Evolutionary conservation across 1,140 invertebrate genomes (phyloP), one percentile per base, ranked within the genome.

Genomic region (Heliconius nattereri): DNA sequence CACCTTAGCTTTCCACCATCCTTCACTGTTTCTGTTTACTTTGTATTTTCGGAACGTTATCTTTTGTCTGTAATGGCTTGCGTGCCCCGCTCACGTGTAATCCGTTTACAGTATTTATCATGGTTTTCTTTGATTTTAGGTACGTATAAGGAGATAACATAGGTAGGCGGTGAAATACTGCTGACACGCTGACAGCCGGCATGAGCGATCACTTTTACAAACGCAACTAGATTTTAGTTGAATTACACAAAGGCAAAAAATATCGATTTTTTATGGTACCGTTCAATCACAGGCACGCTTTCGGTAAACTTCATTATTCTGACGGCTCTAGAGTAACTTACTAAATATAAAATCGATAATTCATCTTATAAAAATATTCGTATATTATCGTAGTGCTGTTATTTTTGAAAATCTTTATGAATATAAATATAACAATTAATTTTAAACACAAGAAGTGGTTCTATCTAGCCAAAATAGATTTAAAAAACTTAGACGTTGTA

Each of bases 1-100:
- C 91, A 90, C 92, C 92, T 88, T 86, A 85, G 85, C 82, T 85
- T 87, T 88, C 85, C 79, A 85, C 90, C 84, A 90, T 92, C 88
- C 87, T 92, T 90, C 87, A 90, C 84, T 90, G 87, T 66, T 11
- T 60, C 71, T 72, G 71, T 90, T 93, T 91, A 87, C 86, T 87
- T 89, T 90, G 86, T 89, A 86, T 90, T 91, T 89, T 89, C 85
- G 85, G 84, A 90, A 88, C 83, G 87, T 87, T 92, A 92, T 89
- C 90, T 91, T 86, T 89, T 87, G 85, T 90, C 86, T 86, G 79
- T 87, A 89, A 90, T 89, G 86, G 88, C 84, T 92, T 84, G 90
- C 91, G 89, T 92, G 90, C 80, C 81, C 76, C 84, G 84, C 77
- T 87, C 88, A 87, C 84, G 81, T 87, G 82, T 86, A 85, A 87